Evolutionary conservation across 2,888 invertebrate genomes (phyloP), one percentile per base, ranked within the genome.

Genomic region (Megamerina dolium): DNA sequence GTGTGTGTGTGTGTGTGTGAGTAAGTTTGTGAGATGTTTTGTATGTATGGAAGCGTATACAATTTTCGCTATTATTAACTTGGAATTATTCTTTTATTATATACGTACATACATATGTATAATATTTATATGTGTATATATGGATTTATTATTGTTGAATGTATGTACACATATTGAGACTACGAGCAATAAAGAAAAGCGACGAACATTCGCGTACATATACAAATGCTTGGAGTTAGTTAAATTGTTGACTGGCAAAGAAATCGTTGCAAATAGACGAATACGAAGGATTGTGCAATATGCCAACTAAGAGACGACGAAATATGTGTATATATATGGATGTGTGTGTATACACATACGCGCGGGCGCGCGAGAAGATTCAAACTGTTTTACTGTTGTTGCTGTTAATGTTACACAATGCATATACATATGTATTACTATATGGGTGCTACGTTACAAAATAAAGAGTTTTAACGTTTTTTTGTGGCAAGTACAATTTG

Each of bases 261-360:
- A n/a, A n/a, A n/a, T n/a, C n/a, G n/a, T n/a, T n/a, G 38, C 16
- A 21, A 20, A 5, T 31, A 40, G 31, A 13, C 37, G 21, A 26
- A 34, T 18, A 17, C 38, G 42, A 50, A 55, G 63, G 55, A 61
- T 61, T 61, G 60, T 61, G 60, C 60, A 61, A 59, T 62, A 50
- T 54, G 55, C 20, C 29, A 18, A n/a, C 14, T 17, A 32, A 21
- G 21, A 30, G 16, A 20, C 34, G 16, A n/a, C n/a, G n/a, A n/a
- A n/a, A n/a, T n/a, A n/a, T n/a, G n/a, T 8, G 19, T 5, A 19
- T 18, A 37, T 21, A 36, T 21, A 36, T 13, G n/a, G 21, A 31
- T 13, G 19, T 19, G 20, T 14, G 18, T 56, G 58, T 35, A 54
- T 53, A 53, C 54, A 51, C 45, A 49, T 41, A 48, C 41, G 37